Base-by-base conservation (phyloP, 2,113 vertebrate species). In the Formicarius rufipectus region DNA sequence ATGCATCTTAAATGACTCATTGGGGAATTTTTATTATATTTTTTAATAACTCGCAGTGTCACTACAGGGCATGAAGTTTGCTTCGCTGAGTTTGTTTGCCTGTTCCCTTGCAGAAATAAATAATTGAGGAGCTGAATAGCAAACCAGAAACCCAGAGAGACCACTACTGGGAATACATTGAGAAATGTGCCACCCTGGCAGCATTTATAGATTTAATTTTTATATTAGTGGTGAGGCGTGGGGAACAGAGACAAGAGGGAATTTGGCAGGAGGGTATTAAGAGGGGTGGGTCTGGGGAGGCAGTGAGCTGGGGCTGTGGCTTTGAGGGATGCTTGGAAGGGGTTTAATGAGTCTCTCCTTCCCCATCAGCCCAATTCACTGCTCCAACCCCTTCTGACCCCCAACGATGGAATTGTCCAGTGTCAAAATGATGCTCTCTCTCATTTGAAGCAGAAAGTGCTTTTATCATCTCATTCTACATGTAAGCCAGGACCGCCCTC, bases 11-110 rank as follows among this genome's bases (percentile, higher is more conserved):
- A 91, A 58, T 95, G 89, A 91, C 89, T 94, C 95, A 95, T 4
- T 53, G 71, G 89, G 91, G 87, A 89, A 53, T 72, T 93, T 84
- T 73, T 72, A 19, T 73, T 82, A 9, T 83, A 79, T 59, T 90
- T 85, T 91, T 83, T 81, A 78, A 82, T 95, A 94, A 81, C 82
- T 83, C 55, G 42, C 0, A 0, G 63, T 90, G 85, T 94, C 90
- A 95, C 91, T 93, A 83, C 72, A 90, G 87, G 94, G 84, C 90
- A 93, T 2, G 1, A 94, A 95, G 87, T 96, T 95, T 92, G 79
- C 90, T 93, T 90, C 2, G 1, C 59, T 67, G 93, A 91, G 55
- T 89, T 85, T 94, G 72, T 91, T 94, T 84, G 71, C 91, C 66
- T 8, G 0, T 90, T 93, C 84, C 47, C 81, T 92, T 73, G 55